Evolutionary conservation across 2,113 vertebrate species (phyloP).

Genomic region (Jaculus jaculus): DNA sequence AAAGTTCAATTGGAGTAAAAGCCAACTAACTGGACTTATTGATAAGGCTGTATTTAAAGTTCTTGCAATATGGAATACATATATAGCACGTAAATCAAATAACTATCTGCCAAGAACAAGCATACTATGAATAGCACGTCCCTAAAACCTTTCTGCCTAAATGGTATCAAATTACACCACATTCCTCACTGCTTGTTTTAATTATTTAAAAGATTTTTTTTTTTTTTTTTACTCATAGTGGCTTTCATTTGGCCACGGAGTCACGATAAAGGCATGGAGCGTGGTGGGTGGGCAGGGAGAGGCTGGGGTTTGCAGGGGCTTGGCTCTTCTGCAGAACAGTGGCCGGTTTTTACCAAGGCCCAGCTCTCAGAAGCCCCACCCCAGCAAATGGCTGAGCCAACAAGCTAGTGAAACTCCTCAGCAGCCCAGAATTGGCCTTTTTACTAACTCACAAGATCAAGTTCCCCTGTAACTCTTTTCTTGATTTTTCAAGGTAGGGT

Average conservation of each 20-base stretch:
- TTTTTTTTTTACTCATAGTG: neutral
- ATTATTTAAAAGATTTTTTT: neutral
- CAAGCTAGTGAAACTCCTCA: neutral
- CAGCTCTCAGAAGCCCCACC: neutral
- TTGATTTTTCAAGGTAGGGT: too few relatives aligned
- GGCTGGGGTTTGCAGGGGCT: neutral
- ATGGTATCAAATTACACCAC: neutral
- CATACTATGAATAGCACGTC: neutral
- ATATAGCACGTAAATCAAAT: slow-evolving; percentile 51
- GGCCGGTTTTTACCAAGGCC: neutral
- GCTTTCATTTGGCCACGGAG: neutral
- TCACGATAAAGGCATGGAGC: neutral
- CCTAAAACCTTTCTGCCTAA: slow-evolving; percentile 25
- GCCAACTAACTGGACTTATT: neutral
- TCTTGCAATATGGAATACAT: slow-evolving; percentile 27
- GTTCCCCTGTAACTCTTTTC: too few relatives aligned
- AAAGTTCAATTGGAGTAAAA: neutral
- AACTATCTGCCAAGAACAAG: slow-evolving; percentile 9
- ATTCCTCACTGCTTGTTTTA: neutral
- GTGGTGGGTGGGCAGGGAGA: neutral
- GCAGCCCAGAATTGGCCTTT: slow-evolving; percentile 12
- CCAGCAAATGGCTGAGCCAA: neutral
- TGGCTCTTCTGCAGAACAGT: neutral
- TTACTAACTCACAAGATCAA: neutral
- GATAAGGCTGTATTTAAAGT: slow-evolving; percentile 34